Conservation (phyloP, 1,140 invertebrate genomes). For the Drosophila hydei region DNA sequence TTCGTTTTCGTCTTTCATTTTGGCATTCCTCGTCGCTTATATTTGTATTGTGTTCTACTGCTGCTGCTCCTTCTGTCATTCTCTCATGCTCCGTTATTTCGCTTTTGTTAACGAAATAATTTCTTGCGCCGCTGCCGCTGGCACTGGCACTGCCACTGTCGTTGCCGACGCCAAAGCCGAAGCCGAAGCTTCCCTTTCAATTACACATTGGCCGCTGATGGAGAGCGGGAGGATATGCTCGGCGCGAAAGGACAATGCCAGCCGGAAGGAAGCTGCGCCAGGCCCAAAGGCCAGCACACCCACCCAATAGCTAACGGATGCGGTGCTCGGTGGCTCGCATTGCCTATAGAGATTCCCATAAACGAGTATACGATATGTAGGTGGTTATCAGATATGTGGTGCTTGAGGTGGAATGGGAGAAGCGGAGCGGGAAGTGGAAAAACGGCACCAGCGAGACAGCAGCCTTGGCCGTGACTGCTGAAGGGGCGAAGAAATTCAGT, state of each 20-base stretch:
- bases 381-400: slow-evolving; percentile 61
- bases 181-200: slow-evolving; percentile 83
- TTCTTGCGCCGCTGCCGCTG: slow-evolving; percentile 59
- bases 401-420: slow-evolving; percentile 3
- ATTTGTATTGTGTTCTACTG: slow-evolving; percentile 37
- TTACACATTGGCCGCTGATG: slow-evolving; percentile 76
- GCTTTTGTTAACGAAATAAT: slow-evolving; percentile 83
- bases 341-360: slow-evolving; percentile 53
- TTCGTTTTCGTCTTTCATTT: slow-evolving; percentile 10
- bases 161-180: slow-evolving; percentile 27
- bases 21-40: slow-evolving; percentile 19
- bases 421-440: background rate
- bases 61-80: slow-evolving; percentile 16
- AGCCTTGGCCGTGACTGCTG: slow-evolving; percentile 59
- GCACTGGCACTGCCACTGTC: slow-evolving; percentile 23
- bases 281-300: slow-evolving; percentile 26
- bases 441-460: slow-evolving; percentile 25
- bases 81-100: slow-evolving; percentile 46
- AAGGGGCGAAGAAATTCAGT: slow-evolving; percentile 72
- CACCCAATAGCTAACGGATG: slow-evolving; percentile 40
- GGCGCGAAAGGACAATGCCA: slow-evolving; percentile 76
- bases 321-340: slow-evolving; percentile 54
- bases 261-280: slow-evolving; percentile 61
- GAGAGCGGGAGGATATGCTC: slow-evolving; percentile 17
- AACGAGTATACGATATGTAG: slow-evolving; percentile 43